A percentile compares a stretch with the other conserved stretches of the same genome.
Evolutionary conservation across 2,797 vertebrate genomes (phyloP).

Genomic region (Chelmon rostratus): DNA sequence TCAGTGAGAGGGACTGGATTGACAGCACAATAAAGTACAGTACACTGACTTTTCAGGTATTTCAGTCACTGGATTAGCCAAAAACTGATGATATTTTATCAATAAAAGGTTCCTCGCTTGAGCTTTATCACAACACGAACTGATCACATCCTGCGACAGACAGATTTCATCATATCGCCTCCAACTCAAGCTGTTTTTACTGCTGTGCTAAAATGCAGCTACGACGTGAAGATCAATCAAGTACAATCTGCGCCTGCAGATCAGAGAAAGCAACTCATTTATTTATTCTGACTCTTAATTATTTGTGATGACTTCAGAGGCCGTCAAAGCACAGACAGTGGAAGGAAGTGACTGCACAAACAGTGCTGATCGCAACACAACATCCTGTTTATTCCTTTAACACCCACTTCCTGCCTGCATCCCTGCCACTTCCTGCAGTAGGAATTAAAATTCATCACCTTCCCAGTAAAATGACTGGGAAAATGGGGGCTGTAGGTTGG

Average conservation of each 20-base stretch:
- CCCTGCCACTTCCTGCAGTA: constrained; percentile 38
- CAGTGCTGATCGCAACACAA: constrained; percentile 34
- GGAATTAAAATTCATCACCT: constrained; percentile 20
- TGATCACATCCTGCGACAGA: too few relatives aligned
- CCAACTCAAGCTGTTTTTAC: neutral
- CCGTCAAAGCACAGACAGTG: constrained; percentile 19
- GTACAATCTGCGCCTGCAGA: neutral
- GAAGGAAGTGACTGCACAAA: constrained; percentile 59
- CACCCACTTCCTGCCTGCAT: constrained; percentile 57
- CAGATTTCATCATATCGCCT: too few relatives aligned
- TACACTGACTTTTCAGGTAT: neutral
- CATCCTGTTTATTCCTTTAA: constrained; percentile 67
- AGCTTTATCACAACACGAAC: too few relatives aligned
- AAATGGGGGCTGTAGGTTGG: neutral
- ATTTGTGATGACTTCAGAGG: constrained; percentile 8
- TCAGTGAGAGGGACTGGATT: neutral
- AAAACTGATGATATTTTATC: too few relatives aligned
- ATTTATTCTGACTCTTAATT: constrained; percentile 1
- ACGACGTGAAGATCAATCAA: neutral
- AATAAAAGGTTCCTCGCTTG: neutral
- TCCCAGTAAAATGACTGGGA: neutral
- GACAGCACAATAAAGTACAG: too few relatives aligned
- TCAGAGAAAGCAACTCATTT: neutral
- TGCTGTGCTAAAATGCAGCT: too few relatives aligned
- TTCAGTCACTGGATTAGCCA: too few relatives aligned